Evolutionary conservation across 2,888 invertebrate genomes (phyloP), one percentile per base, ranked within the genome.

Genomic region (Latrodectus elegans): DNA sequence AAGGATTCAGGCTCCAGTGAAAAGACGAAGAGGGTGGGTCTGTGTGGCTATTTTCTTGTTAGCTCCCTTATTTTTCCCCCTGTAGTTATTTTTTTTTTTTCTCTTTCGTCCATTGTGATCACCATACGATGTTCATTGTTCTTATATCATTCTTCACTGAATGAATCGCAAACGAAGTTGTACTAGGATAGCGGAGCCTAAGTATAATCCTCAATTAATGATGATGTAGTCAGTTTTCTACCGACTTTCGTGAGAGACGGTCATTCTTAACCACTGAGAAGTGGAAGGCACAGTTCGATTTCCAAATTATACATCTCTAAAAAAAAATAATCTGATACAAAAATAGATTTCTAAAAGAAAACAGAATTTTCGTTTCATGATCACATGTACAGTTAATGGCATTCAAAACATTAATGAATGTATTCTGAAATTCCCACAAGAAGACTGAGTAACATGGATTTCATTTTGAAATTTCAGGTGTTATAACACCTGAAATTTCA

Each of bases 1-100:
- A 82, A 83, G 88, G 83, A 88, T 83, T 70, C 88, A 88, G 68
- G 88, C 83, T 88, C 74, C 83, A 83, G 72, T 88, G 88, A 65
- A 70, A 88, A 83, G 74, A 72, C 67, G 81, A 80, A 67, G 81
- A 53, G 81, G 86, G 86, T 67, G 86, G 81, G 77, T 72, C 67
- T 60, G 52, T 38, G 53, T 70, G 53, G 49, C 70, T 11, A 38
- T 70, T 70, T 70, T 78, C 14, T 70, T 55, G 12, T n/a, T 10
- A 55, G 15, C 52, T 73, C 64, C 14, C 51, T 38, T 53, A 11
- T 70, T 78, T 53, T 68, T 68, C 8, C 60, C 68, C 67, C 77
- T 51, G 8, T 55, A 22, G n/a, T 51, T 76, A n/a, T 70, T 38
- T 55, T 52, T 55, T 55, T 52, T 55, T 12, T 77, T 52, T 67